Evolutionary conservation across 53 echinoderm and acorn worm species (phyloP).

Genomic region (Paelopatides confundens): DNA sequence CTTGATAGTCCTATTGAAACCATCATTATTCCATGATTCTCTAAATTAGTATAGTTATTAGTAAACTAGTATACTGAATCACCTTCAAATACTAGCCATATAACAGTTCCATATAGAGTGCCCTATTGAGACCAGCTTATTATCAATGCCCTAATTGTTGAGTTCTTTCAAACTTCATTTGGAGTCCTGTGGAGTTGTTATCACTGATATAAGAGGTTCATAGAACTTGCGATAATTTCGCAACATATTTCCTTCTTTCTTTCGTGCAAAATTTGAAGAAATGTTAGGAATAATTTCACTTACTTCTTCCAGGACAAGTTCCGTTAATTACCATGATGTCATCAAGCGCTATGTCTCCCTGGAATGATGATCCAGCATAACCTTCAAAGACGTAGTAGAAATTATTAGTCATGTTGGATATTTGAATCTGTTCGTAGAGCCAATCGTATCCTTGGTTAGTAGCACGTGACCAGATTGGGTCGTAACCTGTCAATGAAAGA

Average conservation of each 20-base stretch:
- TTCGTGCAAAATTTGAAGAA: neutral
- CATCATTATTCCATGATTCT: too few species aligned
- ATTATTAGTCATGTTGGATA: slow-evolving; percentile 55
- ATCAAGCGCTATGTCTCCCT: slow-evolving; percentile 89
- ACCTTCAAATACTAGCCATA: too few species aligned
- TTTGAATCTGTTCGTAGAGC: slow-evolving; percentile 83
- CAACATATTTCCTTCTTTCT: neutral
- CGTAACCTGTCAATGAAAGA: slow-evolving; percentile 22
- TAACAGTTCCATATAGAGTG: too few species aligned
- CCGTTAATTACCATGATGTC: slow-evolving; percentile 77
- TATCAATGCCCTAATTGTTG: too few species aligned
- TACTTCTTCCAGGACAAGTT: slow-evolving; percentile 65
- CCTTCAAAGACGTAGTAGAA: slow-evolving; percentile 88
- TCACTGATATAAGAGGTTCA: too few species aligned
- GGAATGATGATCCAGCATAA: slow-evolving; percentile 51
- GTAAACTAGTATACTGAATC: too few species aligned
- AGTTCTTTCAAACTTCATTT: too few species aligned
- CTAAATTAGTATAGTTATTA: too few species aligned
- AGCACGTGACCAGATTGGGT: slow-evolving; percentile 62
- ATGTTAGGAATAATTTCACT: neutral
- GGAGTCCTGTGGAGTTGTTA: too few species aligned
- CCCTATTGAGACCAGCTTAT: too few species aligned
- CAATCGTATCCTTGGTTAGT: slow-evolving; percentile 75
- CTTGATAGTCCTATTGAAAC: too few species aligned
- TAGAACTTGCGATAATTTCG: too few species aligned